Percentiles rank a stretch among this genome's conserved stretches.
Evolutionary conservation across 2,113 vertebrate species (phyloP).

Genomic region (Xenopus borealis): DNA sequence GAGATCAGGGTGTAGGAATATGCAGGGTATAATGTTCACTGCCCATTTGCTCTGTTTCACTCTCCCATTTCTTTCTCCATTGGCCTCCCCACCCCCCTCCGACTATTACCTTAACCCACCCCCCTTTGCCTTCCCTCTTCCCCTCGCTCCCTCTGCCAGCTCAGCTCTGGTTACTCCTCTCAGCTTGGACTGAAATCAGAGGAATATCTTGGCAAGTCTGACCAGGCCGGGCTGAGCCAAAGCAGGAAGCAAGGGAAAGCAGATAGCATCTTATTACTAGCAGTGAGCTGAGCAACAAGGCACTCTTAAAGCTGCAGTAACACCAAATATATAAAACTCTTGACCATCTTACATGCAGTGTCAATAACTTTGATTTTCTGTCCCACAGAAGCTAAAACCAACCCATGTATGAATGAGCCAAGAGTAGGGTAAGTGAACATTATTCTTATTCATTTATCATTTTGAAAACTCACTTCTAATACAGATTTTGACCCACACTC

Average conservation of each 20-base stretch:
- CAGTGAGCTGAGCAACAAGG: neutral
- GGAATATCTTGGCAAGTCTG: conserved; percentile 39
- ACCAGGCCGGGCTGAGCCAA: conserved; percentile 28
- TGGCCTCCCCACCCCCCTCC: neutral
- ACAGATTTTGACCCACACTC: no score
- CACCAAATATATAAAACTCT: neutral
- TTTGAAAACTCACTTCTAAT: no score
- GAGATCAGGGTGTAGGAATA: no score
- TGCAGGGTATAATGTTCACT: no score
- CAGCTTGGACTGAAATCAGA: conserved; percentile 42
- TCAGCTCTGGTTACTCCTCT: conserved; percentile 42
- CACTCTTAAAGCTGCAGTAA: conserved; percentile 11
- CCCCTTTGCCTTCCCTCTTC: neutral
- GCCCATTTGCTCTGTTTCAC: no score
- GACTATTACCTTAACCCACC: neutral
- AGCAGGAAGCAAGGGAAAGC: conserved; percentile 29
- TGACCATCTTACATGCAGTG: no score
- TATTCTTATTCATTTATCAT: no score
- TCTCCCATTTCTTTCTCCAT: neutral
- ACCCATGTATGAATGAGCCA: no score
- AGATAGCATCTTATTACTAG: conserved; percentile 32
- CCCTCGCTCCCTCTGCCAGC: conserved; percentile 19
- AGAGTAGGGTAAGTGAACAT: no score
- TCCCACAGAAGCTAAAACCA: no score
- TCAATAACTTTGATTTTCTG: no score